Percentiles rank a stretch among this genome's conserved stretches.
These are phyloP conservation scores for Pardalotus punctatus DNA, from an alignment of 2,113 vertebrate genomes.

Conservation along the genomic window DNA sequence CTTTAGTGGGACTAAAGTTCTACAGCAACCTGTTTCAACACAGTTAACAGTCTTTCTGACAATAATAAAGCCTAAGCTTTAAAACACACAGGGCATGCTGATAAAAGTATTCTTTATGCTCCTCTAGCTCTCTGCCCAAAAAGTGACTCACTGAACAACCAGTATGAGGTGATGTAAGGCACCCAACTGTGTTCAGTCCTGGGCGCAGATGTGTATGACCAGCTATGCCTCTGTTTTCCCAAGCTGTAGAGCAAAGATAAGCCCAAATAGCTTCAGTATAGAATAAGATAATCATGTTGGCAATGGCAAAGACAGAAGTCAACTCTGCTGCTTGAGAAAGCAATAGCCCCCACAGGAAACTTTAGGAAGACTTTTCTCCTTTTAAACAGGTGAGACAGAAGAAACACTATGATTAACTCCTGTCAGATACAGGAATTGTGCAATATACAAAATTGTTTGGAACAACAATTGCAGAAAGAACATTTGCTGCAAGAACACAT, in stretches of 20 bases:
- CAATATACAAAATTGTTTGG: neutral
- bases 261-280: conserved; percentile 11
- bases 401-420: neutral
- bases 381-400: neutral
- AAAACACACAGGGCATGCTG: conserved; percentile 10
- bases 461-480: neutral
- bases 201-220: neutral
- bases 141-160: conserved; percentile 49
- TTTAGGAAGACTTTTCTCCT: neutral
- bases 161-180: conserved; percentile 27
- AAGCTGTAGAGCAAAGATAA: conserved; percentile 55
- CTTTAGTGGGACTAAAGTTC: conserved; percentile 15
- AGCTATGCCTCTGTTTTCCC: conserved; percentile 28
- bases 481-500: neutral
- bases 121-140: conserved; percentile 34
- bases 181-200: conserved; percentile 1
- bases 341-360: neutral
- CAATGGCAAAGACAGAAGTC: neutral
- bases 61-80: conserved; percentile 18
- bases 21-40: conserved; percentile 19
- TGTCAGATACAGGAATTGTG: neutral
- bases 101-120: conserved; percentile 31
- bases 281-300: neutral
- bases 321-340: neutral
- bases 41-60: conserved; percentile 19